Conservation (phyloP, 2,797 vertebrate species). For the Hemibagrus guttatus region DNA sequence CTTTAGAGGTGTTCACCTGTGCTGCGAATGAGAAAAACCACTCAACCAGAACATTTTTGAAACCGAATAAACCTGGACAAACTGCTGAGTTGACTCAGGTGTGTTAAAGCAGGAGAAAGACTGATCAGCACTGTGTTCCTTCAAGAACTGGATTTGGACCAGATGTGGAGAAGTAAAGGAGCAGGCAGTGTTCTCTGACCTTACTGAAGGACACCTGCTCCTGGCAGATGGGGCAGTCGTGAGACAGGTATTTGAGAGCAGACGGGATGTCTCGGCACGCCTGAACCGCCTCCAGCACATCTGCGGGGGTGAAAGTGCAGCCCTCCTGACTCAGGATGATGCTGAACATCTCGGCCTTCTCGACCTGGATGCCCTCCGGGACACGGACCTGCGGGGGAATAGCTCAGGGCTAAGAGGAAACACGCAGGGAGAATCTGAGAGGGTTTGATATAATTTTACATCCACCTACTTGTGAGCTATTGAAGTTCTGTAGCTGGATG, state of each 20-base stretch:
- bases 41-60: neutral
- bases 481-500: constrained; percentile 57
- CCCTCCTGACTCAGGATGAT: constrained; percentile 68
- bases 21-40: neutral
- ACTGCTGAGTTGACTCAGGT: constrained; percentile 1
- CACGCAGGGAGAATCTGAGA: neutral
- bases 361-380: constrained; percentile 56
- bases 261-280: constrained; percentile 71
- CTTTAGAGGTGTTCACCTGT: neutral
- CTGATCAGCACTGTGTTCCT: neutral
- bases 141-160: neutral
- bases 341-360: constrained; percentile 66
- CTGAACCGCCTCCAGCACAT: constrained; percentile 74
- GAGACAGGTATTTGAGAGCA: constrained; percentile 75
- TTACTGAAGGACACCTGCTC: constrained; percentile 77
- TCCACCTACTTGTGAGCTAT: constrained; percentile 51
- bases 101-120: neutral
- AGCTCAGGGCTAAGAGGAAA: neutral
- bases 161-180: neutral
- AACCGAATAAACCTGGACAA: neutral
- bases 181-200: constrained; percentile 58
- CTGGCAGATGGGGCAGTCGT: constrained; percentile 77
- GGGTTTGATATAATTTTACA: neutral
- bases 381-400: constrained; percentile 44
- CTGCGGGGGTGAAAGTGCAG: constrained; percentile 64